These are phyloP conservation scores for Solenopsis fugax DNA, from an alignment of 1,140 invertebrate species.

Conservation along the genomic window DNA sequence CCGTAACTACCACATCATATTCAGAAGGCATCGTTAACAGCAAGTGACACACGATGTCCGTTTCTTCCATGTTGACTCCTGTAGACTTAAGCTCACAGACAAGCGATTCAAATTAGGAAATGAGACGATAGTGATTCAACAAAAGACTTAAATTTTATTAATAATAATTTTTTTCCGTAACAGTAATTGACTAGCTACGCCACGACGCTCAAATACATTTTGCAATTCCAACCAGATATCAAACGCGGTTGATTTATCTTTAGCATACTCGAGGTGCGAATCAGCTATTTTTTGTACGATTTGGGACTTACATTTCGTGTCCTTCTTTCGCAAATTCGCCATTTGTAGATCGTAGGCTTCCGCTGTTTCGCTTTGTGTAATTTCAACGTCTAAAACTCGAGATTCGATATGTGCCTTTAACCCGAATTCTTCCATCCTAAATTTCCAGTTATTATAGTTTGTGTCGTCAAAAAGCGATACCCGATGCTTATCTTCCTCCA, in stretches of 20 bases:
- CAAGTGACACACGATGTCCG: slow-evolving; percentile 19
- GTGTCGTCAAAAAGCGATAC: too few species aligned
- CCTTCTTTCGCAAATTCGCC: background rate
- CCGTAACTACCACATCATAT: slow-evolving; percentile 40
- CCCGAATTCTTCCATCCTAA: background rate
- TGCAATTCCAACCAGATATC: background rate
- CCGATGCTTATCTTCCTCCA: too few species aligned
- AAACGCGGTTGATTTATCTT: background rate
- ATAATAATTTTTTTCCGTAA: slow-evolving; percentile 36
- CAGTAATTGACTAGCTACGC: slow-evolving; percentile 37
- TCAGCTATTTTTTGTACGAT: background rate
- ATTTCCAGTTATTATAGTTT: slow-evolving; percentile 4
- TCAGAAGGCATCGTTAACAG: slow-evolving; percentile 2
- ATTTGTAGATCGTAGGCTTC: background rate
- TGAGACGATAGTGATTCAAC: background rate
- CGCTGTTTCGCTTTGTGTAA: background rate
- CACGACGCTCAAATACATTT: slow-evolving; percentile 1
- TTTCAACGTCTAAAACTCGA: background rate
- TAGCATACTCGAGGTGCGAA: background rate
- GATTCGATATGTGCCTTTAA: background rate
- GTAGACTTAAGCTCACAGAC: slow-evolving; percentile 37
- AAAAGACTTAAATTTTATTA: slow-evolving; percentile 39
- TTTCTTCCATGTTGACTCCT: slow-evolving; percentile 38
- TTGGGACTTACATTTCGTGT: slow-evolving; percentile 12
- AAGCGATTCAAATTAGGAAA: slow-evolving; percentile 28